These are phyloP conservation scores for Rhyzopertha dominica DNA, from an alignment of 1,140 invertebrate species.

Conservation along the genomic window DNA sequence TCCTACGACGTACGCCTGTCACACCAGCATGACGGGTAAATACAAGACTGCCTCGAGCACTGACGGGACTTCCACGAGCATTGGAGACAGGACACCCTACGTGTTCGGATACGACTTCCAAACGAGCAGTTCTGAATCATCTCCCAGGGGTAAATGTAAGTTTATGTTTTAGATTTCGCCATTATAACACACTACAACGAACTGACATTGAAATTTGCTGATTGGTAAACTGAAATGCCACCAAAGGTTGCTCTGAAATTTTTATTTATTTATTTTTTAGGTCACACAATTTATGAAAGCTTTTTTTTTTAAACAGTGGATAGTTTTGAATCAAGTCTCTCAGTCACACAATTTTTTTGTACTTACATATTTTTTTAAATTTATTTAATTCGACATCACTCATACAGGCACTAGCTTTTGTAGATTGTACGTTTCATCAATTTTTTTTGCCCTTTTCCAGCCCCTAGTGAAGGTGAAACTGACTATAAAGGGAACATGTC, in stretches of 20 bases:
- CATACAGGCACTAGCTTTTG: not conserved
- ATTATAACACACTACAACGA: not conserved
- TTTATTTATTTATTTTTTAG: not conserved
- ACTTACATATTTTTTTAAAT: not conserved
- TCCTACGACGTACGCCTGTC: constrained; percentile 30
- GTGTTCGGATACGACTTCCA: constrained; percentile 40
- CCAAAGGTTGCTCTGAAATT: constrained; percentile 1
- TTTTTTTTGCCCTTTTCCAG: not conserved
- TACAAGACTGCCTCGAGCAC: constrained; percentile 24
- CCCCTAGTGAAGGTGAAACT: constrained; percentile 18
- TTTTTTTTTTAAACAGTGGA: too few relatives aligned
- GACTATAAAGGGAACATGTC: constrained; percentile 20
- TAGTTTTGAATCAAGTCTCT: not conserved
- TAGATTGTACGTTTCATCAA: too few relatives aligned
- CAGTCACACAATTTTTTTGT: not conserved
- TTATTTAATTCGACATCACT: not conserved
- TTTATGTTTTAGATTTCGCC: not conserved
- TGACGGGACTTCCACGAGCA: constrained; percentile 18
- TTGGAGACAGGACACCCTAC: constrained; percentile 17
- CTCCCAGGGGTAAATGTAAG: constrained; percentile 12
- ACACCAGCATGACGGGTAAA: constrained; percentile 34
- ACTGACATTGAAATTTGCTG: not conserved
- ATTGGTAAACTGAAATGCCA: constrained; percentile 2
- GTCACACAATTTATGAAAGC: not conserved
- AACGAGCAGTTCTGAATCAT: constrained; percentile 22